Evolutionary conservation across 2,888 invertebrate species (phyloP).

Genomic region (Lasioglossum zephyrum): DNA sequence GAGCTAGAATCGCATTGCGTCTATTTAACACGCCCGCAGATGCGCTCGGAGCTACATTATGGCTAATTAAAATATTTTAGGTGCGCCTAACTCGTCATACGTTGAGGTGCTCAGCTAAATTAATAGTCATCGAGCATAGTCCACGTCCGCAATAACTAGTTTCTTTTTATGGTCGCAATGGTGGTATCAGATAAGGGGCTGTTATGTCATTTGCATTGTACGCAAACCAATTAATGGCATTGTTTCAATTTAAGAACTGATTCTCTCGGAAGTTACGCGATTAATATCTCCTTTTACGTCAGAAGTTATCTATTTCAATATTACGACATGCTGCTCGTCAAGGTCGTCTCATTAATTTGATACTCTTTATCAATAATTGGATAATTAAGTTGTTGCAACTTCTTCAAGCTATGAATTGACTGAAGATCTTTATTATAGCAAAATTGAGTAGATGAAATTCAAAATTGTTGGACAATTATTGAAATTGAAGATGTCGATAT

Average conservation of each 20-base stretch:
- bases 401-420: too few relatives aligned
- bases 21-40: neutral
- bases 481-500: too few relatives aligned
- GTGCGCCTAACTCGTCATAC: neutral
- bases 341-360: neutral
- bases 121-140: neutral
- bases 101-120: neutral
- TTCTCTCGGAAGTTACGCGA: constrained; percentile 7
- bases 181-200: neutral
- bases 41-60: neutral
- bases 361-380: neutral
- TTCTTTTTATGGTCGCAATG: neutral
- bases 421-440: too few relatives aligned
- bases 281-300: constrained; percentile 9
- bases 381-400: too few relatives aligned
- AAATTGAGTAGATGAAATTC: too few relatives aligned
- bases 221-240: neutral
- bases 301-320: constrained; percentile 4
- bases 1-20: neutral
- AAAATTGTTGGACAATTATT: too few relatives aligned
- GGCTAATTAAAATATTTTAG: neutral
- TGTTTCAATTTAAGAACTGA: constrained; percentile 4
- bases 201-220: constrained; percentile 4
- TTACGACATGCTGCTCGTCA: neutral
- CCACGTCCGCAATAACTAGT: neutral